These are phyloP conservation scores for Ophion ellenae DNA, from an alignment of 2,888 invertebrate genomes.

Conservation along the genomic window DNA sequence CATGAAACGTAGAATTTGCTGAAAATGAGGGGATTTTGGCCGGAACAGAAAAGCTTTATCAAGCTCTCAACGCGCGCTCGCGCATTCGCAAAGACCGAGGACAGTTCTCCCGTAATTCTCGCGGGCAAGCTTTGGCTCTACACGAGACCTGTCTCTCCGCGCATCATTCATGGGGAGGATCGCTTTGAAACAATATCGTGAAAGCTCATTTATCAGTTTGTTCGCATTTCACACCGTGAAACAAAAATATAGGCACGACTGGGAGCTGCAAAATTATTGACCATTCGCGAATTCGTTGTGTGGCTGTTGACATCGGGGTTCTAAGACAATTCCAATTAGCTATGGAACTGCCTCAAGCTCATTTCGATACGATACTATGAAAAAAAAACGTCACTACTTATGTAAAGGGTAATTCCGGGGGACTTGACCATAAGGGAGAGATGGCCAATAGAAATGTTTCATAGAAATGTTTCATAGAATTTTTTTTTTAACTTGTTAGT, in stretches of 20 bases:
- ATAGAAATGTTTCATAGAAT: too few relatives aligned
- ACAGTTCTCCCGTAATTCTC: conserved; percentile 32
- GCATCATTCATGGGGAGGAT: conserved; percentile 41
- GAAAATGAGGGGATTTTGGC: conserved; percentile 34
- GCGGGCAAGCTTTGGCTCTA: background rate
- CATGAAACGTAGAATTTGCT: conserved; percentile 27
- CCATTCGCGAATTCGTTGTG: background rate
- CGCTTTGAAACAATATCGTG: conserved; percentile 44
- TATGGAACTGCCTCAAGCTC: too few relatives aligned
- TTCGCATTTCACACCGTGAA: conserved; percentile 18
- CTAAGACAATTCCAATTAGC: too few relatives aligned
- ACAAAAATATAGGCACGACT: background rate
- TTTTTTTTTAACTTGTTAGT: too few relatives aligned
- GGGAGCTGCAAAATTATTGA: conserved; percentile 19
- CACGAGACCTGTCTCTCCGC: background rate
- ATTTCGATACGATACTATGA: too few relatives aligned
- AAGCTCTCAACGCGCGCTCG: conserved; percentile 29
- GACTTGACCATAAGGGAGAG: too few relatives aligned
- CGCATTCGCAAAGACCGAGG: conserved; percentile 13
- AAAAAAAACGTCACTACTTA: too few relatives aligned
- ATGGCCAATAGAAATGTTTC: too few relatives aligned
- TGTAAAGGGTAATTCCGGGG: too few relatives aligned
- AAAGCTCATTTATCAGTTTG: conserved; percentile 45
- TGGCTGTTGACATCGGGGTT: background rate
- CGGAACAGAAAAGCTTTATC: conserved; percentile 27